Base-by-base conservation (phyloP, 2,797 vertebrate genomes). In the Fundulus diaphanus region DNA sequence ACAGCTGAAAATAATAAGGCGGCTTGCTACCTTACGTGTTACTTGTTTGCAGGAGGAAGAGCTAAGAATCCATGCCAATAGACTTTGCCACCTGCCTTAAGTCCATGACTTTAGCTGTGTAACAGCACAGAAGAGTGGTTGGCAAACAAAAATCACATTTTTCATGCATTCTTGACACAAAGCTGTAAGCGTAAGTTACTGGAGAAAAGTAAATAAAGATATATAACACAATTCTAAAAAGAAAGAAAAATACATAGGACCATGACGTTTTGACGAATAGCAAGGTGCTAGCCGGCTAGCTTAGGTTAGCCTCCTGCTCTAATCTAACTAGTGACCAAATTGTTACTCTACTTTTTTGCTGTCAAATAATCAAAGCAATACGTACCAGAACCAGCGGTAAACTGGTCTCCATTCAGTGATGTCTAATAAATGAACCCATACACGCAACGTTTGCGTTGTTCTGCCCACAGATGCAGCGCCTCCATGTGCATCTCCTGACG, bases 401-500 rank as follows among this genome's bases (percentile, higher is more conserved):
- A 68, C 22, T 11, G 0, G 6, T 44, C 15, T 9, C 49, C 1
- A 8, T 15, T 65, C 16, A 3, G 48, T 5, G 5, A 5, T 16
- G 18, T 5, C 11, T 22, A 3, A 7, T 1, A 0, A 0, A 2
- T 9, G 79, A 73, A 79, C 73, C n/a, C 29, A 76, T 77, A 24
- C 29, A 68, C 0, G 9, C 1, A 29, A 2, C 7, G 22, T 0
- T 2, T 5, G 0, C 54, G 70, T 66, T 74, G 9, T 0, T 1
- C 35, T 22, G 35, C 7, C 5, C 12, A 11, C 51, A 52, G 3
- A 73, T n/a, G 0, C 7, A 42, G 1, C 22, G 1, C 8, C 52
- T 82, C 88, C 93, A 94, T 93, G 93, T 93, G 93, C 83, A 78
- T 5, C 63, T 37, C 1, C 66, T 1, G 7, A 18, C 5, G 40